phyloP scores from a whole-genome alignment of 2,888 invertebrate species.

The Apomyelois bistriatella region DNA sequence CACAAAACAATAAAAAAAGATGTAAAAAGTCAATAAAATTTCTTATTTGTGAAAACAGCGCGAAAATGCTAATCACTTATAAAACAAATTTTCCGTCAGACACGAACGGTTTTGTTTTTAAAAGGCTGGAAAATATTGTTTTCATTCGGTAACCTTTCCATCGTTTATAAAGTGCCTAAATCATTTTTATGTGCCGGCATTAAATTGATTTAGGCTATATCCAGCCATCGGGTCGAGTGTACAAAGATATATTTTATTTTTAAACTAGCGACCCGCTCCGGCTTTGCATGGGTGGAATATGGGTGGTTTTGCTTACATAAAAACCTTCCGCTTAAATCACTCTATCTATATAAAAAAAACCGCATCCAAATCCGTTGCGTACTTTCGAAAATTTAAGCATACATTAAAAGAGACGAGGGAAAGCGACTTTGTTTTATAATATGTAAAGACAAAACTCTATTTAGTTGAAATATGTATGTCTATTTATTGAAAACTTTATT shows the following conservation, averaged over 20 bases:
- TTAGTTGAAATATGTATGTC: too few relatives aligned
- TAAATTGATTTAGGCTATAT: constrained; percentile 13
- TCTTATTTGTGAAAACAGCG: not conserved
- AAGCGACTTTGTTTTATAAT: too few relatives aligned
- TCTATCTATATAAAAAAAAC: too few relatives aligned
- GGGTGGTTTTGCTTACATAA: too few relatives aligned
- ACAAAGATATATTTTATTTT: constrained; percentile 5
- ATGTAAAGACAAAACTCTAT: too few relatives aligned
- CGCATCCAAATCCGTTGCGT: too few relatives aligned
- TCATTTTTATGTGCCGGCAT: constrained; percentile 14
- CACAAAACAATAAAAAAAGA: not conserved
- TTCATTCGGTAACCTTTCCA: constrained; percentile 12
- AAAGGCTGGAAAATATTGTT: constrained; percentile 9
- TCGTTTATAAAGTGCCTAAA: constrained; percentile 14
- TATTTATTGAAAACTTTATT: too few relatives aligned
- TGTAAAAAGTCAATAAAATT: not conserved
- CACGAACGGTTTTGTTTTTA: constrained; percentile 4
- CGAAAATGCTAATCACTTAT: not conserved
- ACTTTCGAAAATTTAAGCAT: too few relatives aligned
- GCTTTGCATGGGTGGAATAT: not conserved
- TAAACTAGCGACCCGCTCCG: too few relatives aligned
- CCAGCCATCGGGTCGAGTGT: not conserved
- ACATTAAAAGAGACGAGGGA: too few relatives aligned
- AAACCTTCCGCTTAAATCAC: too few relatives aligned
- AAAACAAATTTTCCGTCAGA: not conserved